Evolutionary conservation across 2,888 invertebrate species (phyloP).

Genomic region (Acanthosoma haemorrhoidale): DNA sequence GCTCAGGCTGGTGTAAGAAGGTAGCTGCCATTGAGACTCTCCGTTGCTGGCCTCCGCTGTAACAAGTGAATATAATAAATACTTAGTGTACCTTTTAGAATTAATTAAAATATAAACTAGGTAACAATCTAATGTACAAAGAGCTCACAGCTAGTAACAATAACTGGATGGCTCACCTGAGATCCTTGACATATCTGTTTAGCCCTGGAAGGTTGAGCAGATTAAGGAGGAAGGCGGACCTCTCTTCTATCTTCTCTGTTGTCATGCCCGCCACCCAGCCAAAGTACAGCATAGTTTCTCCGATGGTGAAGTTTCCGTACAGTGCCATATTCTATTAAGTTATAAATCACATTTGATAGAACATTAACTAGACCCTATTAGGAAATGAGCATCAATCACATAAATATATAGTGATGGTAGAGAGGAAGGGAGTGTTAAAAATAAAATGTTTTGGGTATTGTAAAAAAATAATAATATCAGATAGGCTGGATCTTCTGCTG

Average conservation of each 20-base stretch:
- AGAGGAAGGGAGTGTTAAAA: not conserved
- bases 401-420: not conserved
- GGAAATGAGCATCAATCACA: not conserved
- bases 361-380: too few relatives aligned
- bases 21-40: slow-evolving; percentile 85
- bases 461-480: not conserved
- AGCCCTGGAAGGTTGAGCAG: slow-evolving; percentile 54
- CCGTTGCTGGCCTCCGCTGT: slow-evolving; percentile 84
- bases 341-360: too few relatives aligned
- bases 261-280: slow-evolving; percentile 76
- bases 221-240: slow-evolving; percentile 67
- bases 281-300: slow-evolving; percentile 77
- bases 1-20: slow-evolving; percentile 79
- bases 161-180: slow-evolving; percentile 47
- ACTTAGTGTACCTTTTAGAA: not conserved
- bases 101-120: not conserved
- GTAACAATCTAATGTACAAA: not conserved
- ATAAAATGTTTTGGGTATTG: not conserved
- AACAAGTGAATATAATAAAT: slow-evolving; percentile 42
- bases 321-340: slow-evolving; percentile 68
- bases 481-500: too few relatives aligned
- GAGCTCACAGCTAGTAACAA: not conserved
- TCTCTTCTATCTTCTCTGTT: slow-evolving; percentile 59
- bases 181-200: slow-evolving; percentile 63
- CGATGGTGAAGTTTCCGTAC: slow-evolving; percentile 71